phyloP scores from a whole-genome alignment of 2,113 vertebrate species.

The Orcinus orca region DNA sequence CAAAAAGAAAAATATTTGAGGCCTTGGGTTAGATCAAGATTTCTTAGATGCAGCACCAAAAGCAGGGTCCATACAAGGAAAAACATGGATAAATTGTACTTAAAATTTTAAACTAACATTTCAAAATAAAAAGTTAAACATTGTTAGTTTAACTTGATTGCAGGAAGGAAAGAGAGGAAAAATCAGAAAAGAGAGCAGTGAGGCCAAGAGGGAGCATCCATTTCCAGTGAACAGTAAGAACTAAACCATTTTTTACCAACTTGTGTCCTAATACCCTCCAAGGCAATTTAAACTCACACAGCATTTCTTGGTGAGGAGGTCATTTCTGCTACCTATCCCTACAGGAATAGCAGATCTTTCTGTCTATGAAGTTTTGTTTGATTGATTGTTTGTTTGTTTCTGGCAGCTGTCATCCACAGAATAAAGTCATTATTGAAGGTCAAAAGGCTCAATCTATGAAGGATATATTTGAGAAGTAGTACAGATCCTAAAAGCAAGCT shows the following conservation, averaged over 20 bases:
- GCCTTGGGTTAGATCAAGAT: no score
- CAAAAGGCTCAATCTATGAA: background rate
- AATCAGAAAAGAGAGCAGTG: background rate
- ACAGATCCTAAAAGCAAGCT: background rate
- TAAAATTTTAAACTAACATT: background rate
- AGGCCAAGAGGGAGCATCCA: background rate
- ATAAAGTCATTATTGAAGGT: background rate
- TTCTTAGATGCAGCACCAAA: no score
- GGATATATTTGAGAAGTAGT: background rate
- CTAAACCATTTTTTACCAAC: background rate
- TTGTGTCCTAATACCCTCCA: background rate
- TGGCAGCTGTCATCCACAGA: background rate
- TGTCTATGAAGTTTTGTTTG: background rate
- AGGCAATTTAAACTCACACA: background rate
- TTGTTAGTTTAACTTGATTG: background rate
- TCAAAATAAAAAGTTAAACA: background rate
- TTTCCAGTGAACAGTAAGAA: background rate
- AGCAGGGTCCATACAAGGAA: background rate
- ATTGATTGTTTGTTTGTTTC: background rate
- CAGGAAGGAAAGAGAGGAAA: background rate
- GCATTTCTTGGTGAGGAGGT: background rate
- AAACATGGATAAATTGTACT: background rate
- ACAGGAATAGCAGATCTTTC: background rate
- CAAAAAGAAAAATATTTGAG: no score
- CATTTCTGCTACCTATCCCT: background rate